phyloP scores from a whole-genome alignment of 2,113 vertebrate genomes.

The Mastomys coucha region DNA sequence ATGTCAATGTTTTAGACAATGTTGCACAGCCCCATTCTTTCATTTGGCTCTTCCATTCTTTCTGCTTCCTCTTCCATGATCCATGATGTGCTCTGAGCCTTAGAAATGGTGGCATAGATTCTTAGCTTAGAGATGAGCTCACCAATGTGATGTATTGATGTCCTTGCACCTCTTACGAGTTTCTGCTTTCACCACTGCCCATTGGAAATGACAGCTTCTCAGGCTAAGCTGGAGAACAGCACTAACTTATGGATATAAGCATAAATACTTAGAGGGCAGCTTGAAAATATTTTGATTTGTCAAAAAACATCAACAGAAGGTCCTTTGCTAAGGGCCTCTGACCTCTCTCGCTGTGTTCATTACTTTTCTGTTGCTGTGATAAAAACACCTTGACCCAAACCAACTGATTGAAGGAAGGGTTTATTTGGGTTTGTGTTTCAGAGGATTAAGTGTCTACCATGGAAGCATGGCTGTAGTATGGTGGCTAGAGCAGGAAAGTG shows the following conservation, averaged over 20 bases:
- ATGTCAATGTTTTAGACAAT: not conserved
- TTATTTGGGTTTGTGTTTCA: not conserved
- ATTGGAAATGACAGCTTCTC: not conserved
- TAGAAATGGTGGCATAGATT: not conserved
- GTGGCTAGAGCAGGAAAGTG: not conserved
- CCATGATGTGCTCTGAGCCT: not conserved
- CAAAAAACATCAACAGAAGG: not conserved
- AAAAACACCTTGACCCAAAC: not conserved
- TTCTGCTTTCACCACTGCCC: not conserved
- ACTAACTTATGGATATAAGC: not conserved
- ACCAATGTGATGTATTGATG: not conserved
- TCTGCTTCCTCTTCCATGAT: not conserved
- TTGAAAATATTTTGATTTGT: not conserved
- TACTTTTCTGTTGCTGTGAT: not conserved
- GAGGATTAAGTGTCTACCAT: not conserved
- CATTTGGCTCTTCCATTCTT: not conserved
- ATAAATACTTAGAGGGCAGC: not conserved
- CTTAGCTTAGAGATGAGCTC: not conserved
- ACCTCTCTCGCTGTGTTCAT: not conserved
- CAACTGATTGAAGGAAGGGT: not conserved
- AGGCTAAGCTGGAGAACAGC: too few species aligned
- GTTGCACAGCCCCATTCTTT: not conserved
- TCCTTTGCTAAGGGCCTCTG: not conserved
- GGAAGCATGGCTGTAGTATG: not conserved
- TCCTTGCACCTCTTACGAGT: not conserved